Base-by-base conservation (phyloP, 2,797 vertebrate genomes). In the Esox lucius region DNA sequence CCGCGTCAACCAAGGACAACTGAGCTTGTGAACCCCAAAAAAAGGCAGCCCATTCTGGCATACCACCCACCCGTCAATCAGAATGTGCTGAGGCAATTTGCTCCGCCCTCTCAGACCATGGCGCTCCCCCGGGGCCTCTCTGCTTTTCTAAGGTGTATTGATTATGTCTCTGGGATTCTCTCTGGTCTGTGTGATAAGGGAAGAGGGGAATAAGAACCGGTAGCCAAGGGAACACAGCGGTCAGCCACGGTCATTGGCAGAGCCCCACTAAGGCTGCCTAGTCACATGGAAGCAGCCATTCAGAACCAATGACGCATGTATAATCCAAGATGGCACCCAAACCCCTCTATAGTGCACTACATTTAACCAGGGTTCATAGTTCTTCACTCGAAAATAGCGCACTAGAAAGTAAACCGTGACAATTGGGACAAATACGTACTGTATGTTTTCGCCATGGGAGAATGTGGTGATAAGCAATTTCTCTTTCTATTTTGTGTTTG, bases 231-330 rank as follows among this genome's bases (percentile, higher is more conserved):
- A 26, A 26, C 11, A 5, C n/a, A 4, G 4, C 12, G 16, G 28
- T 6, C 13, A 61, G 26, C 0, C 26, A 26, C 24, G 15, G 61
- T 64, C 12, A 16, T 64, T 31, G 61, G 61, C 24, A 5, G 4
- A 64, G 8, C 61, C 26, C 26, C 13, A 13, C 13, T 15, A 42
- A 39, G 26, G 15, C 26, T 26, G 13, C 11, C 13, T 71, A 15
- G 48, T 71, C 69, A 53, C 26, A 13, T 71, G 26, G 11, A 71
- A 56, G 69, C 49, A 56, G 69, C 31, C 31, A 67, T 33, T 67
- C 31, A 35, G 2, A 24, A 17, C 66, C 16, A 68, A 22, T 56
- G 53, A 56, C 66, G 13, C 66, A 3, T 42, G 39, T 42, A 9
- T 7, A 42, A 42, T 42, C 11, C 19, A 16, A 56, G n/a, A 56